These are phyloP conservation scores for Hoplostethus atlanticus DNA, from an alignment of 2,797 vertebrate genomes.

Conservation along the genomic window DNA sequence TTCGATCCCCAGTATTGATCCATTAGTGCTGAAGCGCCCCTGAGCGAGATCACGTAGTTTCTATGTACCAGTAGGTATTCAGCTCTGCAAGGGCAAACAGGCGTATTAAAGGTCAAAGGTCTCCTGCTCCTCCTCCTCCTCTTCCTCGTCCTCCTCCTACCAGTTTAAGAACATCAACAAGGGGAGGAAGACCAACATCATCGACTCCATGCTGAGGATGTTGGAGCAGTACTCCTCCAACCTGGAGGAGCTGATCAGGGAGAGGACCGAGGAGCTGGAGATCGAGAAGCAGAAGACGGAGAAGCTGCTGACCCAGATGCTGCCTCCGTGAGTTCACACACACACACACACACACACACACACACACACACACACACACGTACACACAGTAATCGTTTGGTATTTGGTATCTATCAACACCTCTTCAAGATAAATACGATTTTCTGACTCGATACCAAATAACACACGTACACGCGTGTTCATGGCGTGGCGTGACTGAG, in stretches of 20 bases:
- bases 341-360: neutral
- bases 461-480: too few relatives aligned
- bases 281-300: conserved; percentile 95
- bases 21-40: neutral
- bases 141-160: neutral
- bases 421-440: too few relatives aligned
- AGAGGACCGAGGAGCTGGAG: conserved; percentile 92
- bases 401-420: too few relatives aligned
- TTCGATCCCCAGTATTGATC: neutral
- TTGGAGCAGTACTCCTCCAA: conserved; percentile 95
- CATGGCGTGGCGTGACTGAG: too few relatives aligned
- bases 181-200: conserved; percentile 93
- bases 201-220: conserved; percentile 95
- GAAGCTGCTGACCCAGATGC: conserved; percentile 93
- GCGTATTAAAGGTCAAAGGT: too few relatives aligned
- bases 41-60: too few relatives aligned
- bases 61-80: too few relatives aligned
- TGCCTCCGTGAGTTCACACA: conserved; percentile 86
- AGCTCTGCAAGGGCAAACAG: too few relatives aligned
- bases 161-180: conserved; percentile 95
- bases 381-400: neutral
- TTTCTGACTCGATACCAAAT: too few relatives aligned
- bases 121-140: neutral
- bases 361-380: conserved; percentile 1
- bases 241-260: conserved; percentile 92